Conservation (phyloP, 1,140 invertebrate genomes). For the Centruroides vittatus region DNA sequence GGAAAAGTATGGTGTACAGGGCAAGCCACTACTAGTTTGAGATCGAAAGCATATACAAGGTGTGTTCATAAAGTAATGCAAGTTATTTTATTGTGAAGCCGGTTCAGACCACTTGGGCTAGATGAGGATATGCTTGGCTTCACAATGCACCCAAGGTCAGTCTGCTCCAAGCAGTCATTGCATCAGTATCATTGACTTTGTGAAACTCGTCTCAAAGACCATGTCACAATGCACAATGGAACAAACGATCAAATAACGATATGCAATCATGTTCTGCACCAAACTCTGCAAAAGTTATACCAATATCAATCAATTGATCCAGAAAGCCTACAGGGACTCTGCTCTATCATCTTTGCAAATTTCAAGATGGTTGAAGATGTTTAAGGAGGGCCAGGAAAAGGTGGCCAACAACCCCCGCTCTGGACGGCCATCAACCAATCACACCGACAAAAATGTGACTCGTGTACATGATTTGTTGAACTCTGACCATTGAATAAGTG, state of each 20-base stretch:
- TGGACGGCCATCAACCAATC: background rate
- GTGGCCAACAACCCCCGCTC: background rate
- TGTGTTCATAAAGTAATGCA: background rate
- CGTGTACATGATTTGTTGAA: background rate
- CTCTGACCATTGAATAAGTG: background rate
- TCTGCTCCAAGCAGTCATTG: no score
- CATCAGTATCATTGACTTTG: no score
- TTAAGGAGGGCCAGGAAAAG: background rate
- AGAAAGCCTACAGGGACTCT: background rate
- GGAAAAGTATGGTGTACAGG: no score
- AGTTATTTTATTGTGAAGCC: no score
- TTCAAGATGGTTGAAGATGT: background rate
- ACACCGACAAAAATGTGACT: background rate
- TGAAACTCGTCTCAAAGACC: no score
- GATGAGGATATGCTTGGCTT: no score
- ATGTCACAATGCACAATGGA: background rate
- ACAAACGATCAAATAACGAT: background rate
- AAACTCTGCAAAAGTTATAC: background rate
- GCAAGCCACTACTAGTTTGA: no score
- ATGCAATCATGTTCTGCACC: background rate
- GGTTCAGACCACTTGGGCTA: no score
- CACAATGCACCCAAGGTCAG: no score
- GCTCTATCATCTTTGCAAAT: background rate
- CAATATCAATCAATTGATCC: background rate
- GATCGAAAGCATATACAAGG: background rate